Conservation (phyloP, 1,140 invertebrate genomes). For the Agrypnia vestita region DNA sequence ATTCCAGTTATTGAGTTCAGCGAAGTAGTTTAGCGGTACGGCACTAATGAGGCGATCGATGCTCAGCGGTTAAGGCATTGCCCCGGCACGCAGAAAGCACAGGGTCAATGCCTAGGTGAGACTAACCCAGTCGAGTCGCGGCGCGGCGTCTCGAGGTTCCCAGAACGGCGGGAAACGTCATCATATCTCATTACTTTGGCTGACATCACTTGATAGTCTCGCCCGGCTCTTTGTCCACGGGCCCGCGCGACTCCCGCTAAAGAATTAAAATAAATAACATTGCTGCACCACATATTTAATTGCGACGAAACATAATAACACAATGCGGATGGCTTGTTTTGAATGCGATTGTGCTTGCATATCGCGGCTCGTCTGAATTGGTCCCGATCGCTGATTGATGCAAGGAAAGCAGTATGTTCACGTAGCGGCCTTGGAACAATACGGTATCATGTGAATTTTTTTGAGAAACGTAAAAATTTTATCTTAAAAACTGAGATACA, state of each 20-base stretch:
- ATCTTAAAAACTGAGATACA: too few species aligned
- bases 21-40: constrained; percentile 1
- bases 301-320: too few species aligned
- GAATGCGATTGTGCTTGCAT: too few species aligned
- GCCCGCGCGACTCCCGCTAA: neutral
- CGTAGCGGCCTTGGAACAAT: too few species aligned
- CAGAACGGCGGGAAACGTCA: neutral
- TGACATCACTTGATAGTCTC: neutral
- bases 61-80: constrained; percentile 11
- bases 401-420: too few species aligned
- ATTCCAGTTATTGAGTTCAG: neutral
- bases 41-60: constrained; percentile 5
- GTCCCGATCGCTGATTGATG: too few species aligned
- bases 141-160: neutral
- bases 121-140: neutral
- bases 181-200: neutral
- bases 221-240: neutral
- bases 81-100: constrained; percentile 12
- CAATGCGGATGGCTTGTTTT: too few species aligned
- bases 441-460: too few species aligned
- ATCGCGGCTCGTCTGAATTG: too few species aligned
- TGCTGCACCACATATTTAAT: too few species aligned
- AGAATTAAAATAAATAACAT: too few species aligned
- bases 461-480: too few species aligned
- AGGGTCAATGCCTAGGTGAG: constrained; percentile 21